Evolutionary conservation across 2,797 vertebrate species (phyloP).

Genomic region (Discoglossus pictus): DNA sequence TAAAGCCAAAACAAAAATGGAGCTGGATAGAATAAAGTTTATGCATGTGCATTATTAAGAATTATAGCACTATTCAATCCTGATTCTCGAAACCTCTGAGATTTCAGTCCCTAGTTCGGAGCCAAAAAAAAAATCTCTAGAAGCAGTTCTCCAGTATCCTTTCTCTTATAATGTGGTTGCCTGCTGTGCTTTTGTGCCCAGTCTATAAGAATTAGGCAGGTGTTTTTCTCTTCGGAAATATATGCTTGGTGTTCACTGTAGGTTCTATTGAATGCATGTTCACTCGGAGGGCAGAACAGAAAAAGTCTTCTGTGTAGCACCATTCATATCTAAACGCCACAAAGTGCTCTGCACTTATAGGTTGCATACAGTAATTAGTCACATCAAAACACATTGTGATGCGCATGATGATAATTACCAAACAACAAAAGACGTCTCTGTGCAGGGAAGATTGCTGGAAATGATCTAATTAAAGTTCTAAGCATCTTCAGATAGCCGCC

Average conservation of each 20-base stretch:
- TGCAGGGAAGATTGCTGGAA: conserved; percentile 45
- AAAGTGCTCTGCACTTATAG: conserved; percentile 31
- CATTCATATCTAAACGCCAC: conserved; percentile 26
- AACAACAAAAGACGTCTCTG: conserved; percentile 44
- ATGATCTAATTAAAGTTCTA: conserved; percentile 51
- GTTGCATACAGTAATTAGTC: conserved; percentile 30
- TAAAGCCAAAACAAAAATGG: no score
- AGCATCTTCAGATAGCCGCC: conserved; percentile 28
- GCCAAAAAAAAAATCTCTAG: no score
- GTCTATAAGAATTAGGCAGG: conserved; percentile 53
- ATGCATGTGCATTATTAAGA: no score
- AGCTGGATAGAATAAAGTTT: no score
- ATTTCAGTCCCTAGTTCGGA: no score
- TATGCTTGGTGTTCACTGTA: conserved; percentile 16
- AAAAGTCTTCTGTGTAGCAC: conserved; percentile 33
- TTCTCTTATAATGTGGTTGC: conserved; percentile 63
- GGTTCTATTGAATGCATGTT: conserved; percentile 44
- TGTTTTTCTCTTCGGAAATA: conserved; percentile 32
- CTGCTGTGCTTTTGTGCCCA: conserved; percentile 55
- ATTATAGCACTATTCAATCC: no score
- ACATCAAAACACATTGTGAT: conserved; percentile 36
- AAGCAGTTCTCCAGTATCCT: no score
- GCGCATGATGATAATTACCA: conserved; percentile 1
- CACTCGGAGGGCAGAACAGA: conserved; percentile 35
- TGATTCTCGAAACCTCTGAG: no score